phyloP scores from a whole-genome alignment of 2,888 invertebrate species.

The Rugalucina vietnamica region DNA sequence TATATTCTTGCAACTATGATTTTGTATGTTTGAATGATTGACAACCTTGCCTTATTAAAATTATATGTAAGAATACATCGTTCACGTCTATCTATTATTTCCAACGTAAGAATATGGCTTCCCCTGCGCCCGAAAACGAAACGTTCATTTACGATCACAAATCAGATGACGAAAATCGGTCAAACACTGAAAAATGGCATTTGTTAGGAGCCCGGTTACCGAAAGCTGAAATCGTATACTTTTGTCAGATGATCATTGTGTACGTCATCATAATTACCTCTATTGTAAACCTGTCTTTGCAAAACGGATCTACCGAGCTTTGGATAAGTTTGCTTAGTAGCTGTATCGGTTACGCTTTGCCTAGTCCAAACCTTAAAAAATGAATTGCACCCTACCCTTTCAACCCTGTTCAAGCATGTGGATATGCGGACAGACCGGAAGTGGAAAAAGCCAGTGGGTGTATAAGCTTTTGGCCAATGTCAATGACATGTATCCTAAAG shows the following conservation, averaged over 20 bases:
- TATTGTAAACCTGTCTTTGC: conserved; percentile 45
- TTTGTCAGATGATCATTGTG: conserved; percentile 49
- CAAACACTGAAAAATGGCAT: conserved; percentile 28
- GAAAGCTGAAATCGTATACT: conserved; percentile 51
- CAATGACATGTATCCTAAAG: conserved; percentile 33
- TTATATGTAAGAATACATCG: not conserved
- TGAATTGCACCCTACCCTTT: conserved; percentile 35
- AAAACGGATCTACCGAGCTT: conserved; percentile 33
- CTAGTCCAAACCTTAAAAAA: conserved; percentile 44
- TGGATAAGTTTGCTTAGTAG: conserved; percentile 47
- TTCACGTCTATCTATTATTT: not conserved
- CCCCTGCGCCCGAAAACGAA: not conserved
- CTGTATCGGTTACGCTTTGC: conserved; percentile 35
- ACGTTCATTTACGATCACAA: not conserved
- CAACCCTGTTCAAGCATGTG: conserved; percentile 54
- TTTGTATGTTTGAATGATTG: too few relatives aligned
- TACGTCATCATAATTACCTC: conserved; percentile 52
- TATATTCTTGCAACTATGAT: too few relatives aligned
- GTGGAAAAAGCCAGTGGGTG: conserved; percentile 53
- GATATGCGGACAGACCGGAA: conserved; percentile 46
- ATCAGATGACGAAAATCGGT: not conserved
- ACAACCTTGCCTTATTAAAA: too few relatives aligned
- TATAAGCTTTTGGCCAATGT: conserved; percentile 38
- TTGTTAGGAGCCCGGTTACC: conserved; percentile 33
- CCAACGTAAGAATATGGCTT: not conserved